Percentiles rank a stretch among this genome's conserved stretches.
These are phyloP conservation scores for Pandion haliaetus DNA, from an alignment of 2,113 vertebrate genomes.

Conservation along the genomic window DNA sequence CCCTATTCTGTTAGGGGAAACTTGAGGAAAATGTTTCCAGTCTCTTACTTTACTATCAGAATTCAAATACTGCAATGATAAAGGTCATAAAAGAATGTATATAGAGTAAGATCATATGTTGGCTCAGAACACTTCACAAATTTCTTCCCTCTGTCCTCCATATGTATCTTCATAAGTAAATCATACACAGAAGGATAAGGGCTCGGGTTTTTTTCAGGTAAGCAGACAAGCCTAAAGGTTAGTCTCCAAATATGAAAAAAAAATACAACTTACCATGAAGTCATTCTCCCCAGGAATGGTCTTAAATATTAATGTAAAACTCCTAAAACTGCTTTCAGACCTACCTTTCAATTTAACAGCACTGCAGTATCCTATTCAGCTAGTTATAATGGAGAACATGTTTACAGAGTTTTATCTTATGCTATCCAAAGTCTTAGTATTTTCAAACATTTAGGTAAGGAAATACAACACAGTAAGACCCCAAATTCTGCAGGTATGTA, in stretches of 20 bases:
- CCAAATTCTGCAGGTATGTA: background rate
- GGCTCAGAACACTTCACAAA: background rate
- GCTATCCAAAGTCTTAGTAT: background rate
- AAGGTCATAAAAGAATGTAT: background rate
- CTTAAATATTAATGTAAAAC: background rate
- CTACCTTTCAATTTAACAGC: background rate
- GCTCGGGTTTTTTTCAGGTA: background rate
- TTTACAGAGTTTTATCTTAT: background rate
- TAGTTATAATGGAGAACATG: background rate
- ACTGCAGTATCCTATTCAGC: background rate
- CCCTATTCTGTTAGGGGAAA: background rate
- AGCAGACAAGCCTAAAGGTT: background rate
- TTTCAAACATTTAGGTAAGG: background rate
- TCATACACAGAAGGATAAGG: background rate
- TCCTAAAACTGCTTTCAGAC: background rate
- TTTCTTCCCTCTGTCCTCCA: background rate
- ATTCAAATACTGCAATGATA: background rate
- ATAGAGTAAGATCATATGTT: background rate
- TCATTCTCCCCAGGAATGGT: background rate
- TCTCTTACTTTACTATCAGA: background rate
- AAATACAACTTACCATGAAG: background rate
- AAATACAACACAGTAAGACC: background rate
- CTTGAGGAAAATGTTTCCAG: background rate
- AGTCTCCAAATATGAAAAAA: background rate
- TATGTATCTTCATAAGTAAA: background rate